These are phyloP conservation scores for Manacus vitellinus DNA, from an alignment of 2,113 vertebrate genomes.

Conservation along the genomic window DNA sequence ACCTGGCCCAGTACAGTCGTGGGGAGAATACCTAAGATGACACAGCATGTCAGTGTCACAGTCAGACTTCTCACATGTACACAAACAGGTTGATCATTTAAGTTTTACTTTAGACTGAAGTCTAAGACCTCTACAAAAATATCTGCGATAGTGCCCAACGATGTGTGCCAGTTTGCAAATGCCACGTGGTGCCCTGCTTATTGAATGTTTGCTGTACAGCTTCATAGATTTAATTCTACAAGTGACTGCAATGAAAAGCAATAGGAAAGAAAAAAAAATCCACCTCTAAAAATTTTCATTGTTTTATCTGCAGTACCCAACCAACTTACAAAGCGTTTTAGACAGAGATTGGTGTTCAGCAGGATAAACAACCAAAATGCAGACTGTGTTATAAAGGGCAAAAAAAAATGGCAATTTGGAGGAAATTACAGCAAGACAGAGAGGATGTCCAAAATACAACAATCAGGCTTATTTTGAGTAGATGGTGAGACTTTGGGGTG, in stretches of 20 bases:
- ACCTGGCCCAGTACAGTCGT: constrained; percentile 80
- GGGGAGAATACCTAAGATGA: constrained; percentile 80
- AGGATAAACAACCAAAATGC: background rate
- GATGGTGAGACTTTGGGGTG: background rate
- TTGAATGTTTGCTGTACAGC: background rate
- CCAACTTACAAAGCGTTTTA: background rate
- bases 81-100: background rate
- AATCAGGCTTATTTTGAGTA: background rate
- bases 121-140: background rate
- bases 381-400: background rate
- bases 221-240: background rate
- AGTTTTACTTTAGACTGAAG: background rate
- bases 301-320: background rate
- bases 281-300: background rate
- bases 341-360: background rate
- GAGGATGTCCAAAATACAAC: background rate
- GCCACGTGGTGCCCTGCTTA: background rate
- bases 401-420: background rate
- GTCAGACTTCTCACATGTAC: background rate
- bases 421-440: background rate
- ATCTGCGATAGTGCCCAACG: background rate
- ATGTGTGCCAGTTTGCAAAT: background rate
- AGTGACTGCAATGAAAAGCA: background rate
- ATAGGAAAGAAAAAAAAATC: background rate
- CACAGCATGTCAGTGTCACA: background rate